Evolutionary conservation across 2,113 vertebrate genomes (phyloP).

Genomic region (Neodontobutis hainanensis): DNA sequence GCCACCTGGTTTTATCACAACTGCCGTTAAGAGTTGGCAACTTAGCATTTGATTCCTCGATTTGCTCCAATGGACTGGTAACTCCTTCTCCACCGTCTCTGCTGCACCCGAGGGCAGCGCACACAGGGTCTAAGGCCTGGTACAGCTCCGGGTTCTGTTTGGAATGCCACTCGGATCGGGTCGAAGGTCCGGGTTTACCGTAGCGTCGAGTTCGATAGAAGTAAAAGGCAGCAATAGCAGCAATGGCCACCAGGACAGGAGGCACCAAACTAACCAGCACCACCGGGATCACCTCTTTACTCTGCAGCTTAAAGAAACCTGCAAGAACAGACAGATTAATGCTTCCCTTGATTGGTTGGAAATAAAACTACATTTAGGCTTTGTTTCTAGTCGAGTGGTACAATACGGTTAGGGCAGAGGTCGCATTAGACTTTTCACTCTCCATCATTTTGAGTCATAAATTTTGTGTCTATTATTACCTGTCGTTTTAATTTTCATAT

Average conservation of each 20-base stretch:
- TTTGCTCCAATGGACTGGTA: background rate
- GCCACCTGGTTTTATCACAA: slow-evolving; percentile 34
- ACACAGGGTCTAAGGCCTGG: slow-evolving; percentile 52
- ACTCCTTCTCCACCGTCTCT: background rate
- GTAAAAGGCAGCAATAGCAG: slow-evolving; percentile 82
- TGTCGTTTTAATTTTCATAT: too few relatives aligned
- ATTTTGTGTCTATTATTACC: too few relatives aligned
- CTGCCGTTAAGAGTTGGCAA: slow-evolving; percentile 55
- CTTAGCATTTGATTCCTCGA: slow-evolving; percentile 70
- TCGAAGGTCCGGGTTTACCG: slow-evolving; percentile 68
- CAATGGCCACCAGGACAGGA: slow-evolving; percentile 81
- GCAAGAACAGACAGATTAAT: slow-evolving; percentile 9
- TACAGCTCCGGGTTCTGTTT: slow-evolving; percentile 67
- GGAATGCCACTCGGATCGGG: slow-evolving; percentile 77
- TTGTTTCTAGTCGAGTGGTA: too few relatives aligned
- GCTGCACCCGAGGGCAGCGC: slow-evolving; percentile 32
- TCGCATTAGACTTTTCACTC: too few relatives aligned
- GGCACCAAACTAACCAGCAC: slow-evolving; percentile 88
- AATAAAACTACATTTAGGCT: too few relatives aligned
- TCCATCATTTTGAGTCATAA: too few relatives aligned
- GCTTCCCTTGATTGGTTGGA: background rate
- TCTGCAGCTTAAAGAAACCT: slow-evolving; percentile 85
- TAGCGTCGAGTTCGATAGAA: slow-evolving; percentile 81
- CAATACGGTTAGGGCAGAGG: too few relatives aligned
- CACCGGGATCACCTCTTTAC: slow-evolving; percentile 86